A percentile compares a stretch with the other conserved stretches of the same genome.
Evolutionary conservation across 53 echinoderm and acorn worm genomes (phyloP).

Genomic region (Holothuria leucospilota): DNA sequence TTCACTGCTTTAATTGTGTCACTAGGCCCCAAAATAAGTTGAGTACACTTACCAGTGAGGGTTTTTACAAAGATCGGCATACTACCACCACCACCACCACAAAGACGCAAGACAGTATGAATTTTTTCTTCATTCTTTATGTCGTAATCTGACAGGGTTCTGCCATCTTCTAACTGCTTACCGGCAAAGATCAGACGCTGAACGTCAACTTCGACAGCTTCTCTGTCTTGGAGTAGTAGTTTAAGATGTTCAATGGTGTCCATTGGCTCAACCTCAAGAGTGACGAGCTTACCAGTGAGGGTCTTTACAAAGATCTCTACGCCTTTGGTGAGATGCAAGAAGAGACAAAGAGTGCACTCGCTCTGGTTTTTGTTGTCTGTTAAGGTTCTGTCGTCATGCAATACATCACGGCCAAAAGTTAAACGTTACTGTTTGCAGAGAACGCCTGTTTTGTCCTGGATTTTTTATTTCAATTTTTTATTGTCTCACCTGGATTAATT

Average conservation of each 20-base stretch:
- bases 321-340: no score
- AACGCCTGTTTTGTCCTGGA: constrained; percentile 6
- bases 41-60: no score
- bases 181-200: constrained; percentile 95
- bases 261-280: constrained; percentile 87
- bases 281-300: constrained; percentile 83
- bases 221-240: constrained; percentile 88
- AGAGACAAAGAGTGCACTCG: no score
- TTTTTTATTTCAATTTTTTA: background rate
- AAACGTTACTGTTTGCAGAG: background rate
- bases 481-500: background rate
- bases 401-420: background rate
- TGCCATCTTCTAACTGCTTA: constrained; percentile 93
- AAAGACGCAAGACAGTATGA: constrained; percentile 82
- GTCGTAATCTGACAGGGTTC: constrained; percentile 97
- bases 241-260: constrained; percentile 91
- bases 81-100: background rate
- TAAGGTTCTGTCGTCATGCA: constrained; percentile 25
- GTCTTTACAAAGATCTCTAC: constrained; percentile 81
- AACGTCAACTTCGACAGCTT: constrained; percentile 90
- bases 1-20: no score
- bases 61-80: constrained; percentile 6
- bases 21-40: no score
- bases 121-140: constrained; percentile 96
- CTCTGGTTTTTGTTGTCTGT: no score